A percentile compares a stretch with the other conserved stretches of the same genome.
Conservation (phyloP, 1,140 invertebrate species). For the Cotesia glomerata region DNA sequence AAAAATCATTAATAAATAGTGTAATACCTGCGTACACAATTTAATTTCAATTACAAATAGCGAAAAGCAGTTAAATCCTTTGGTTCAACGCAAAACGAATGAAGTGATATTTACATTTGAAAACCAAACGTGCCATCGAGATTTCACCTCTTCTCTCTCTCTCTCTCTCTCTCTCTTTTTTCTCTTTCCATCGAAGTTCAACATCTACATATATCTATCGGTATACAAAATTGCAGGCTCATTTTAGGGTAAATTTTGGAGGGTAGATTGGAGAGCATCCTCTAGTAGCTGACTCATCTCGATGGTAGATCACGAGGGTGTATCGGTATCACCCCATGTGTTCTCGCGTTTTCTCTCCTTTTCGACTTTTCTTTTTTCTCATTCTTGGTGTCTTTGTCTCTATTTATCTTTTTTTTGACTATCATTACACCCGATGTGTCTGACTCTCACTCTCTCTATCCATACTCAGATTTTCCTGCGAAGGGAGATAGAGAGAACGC, state of each 20-base stretch:
- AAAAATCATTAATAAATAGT: too few relatives aligned
- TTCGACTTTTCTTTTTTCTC: constrained; percentile 27
- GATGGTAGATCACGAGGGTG: constrained; percentile 37
- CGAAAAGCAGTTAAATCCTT: constrained; percentile 1
- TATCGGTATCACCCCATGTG: constrained; percentile 57
- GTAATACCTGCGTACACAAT: not conserved
- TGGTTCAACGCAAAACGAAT: not conserved
- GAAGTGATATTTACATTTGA: constrained; percentile 13
- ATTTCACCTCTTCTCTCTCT: not conserved
- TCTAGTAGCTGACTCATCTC: constrained; percentile 49
- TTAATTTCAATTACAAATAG: not conserved
- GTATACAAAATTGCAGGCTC: constrained; percentile 23
- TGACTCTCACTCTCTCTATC: constrained; percentile 10
- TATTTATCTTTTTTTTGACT: constrained; percentile 33
- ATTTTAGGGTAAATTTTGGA: constrained; percentile 21
- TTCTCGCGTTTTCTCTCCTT: constrained; percentile 45
- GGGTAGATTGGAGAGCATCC: constrained; percentile 15
- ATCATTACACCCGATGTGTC: constrained; percentile 19
- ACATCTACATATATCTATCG: not conserved
- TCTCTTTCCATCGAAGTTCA: not conserved
- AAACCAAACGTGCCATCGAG: constrained; percentile 5
- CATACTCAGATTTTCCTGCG: constrained; percentile 26
- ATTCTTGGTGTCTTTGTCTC: constrained; percentile 22
- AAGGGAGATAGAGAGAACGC: constrained; percentile 27
- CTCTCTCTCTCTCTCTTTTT: not conserved